Evolutionary conservation across 2,888 invertebrate genomes (phyloP).

Genomic region (Tridacna crocea): DNA sequence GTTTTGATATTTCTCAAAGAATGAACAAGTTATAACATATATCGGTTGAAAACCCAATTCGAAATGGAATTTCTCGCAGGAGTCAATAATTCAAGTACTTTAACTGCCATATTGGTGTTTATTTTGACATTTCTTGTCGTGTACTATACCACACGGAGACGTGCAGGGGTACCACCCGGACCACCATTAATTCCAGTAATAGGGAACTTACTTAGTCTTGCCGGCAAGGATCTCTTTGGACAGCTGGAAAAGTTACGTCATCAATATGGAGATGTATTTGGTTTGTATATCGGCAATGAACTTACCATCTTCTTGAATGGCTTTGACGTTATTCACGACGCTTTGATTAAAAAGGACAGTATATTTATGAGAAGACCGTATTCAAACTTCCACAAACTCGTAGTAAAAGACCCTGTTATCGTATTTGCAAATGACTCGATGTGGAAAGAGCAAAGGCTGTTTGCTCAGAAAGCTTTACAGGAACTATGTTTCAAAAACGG

Average conservation of each 20-base stretch:
- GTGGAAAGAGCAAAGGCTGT: conserved; percentile 52
- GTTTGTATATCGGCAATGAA: conserved; percentile 47
- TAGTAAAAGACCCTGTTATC: conserved; percentile 27
- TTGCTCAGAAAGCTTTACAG: conserved; percentile 31
- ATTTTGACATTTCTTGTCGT: conserved; percentile 38
- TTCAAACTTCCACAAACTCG: conserved; percentile 5
- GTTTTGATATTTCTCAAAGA: no score
- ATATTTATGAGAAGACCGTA: conserved; percentile 32
- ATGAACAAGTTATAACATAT: no score
- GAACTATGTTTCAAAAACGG: conserved; percentile 40
- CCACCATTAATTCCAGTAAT: conserved; percentile 49
- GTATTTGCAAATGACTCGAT: conserved; percentile 26
- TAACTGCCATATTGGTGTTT: conserved; percentile 44
- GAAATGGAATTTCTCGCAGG: no score
- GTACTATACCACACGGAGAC: conserved; percentile 37
- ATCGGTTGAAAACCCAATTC: no score
- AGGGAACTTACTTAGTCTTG: conserved; percentile 46
- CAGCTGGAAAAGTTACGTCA: conserved; percentile 24
- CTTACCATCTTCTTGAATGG: conserved; percentile 50
- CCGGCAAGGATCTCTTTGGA: conserved; percentile 25
- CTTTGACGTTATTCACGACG: conserved; percentile 45
- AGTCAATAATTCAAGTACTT: not conserved
- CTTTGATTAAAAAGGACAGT: conserved; percentile 49
- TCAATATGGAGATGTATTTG: conserved; percentile 49
- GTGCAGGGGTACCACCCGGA: conserved; percentile 40